Evolutionary conservation across 1,140 invertebrate species (phyloP).

Genomic region (Nixonia krombeini): DNA sequence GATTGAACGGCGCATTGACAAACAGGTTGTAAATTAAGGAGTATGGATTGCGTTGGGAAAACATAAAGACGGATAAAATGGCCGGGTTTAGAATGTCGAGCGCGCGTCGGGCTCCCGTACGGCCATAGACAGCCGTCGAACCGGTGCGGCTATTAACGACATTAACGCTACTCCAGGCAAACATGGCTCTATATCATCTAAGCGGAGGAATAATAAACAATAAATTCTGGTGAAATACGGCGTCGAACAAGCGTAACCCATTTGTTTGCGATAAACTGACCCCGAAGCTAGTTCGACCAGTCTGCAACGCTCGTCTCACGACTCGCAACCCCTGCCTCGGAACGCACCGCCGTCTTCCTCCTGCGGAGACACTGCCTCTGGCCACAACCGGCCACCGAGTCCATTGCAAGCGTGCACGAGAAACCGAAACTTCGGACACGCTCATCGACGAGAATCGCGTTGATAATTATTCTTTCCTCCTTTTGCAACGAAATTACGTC

Average conservation of each 20-base stretch:
- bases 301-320: conserved; percentile 57
- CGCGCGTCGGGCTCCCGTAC: conserved; percentile 41
- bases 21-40: too few relatives aligned
- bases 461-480: too few relatives aligned
- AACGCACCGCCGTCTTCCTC: conserved; percentile 10
- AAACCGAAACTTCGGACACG: conserved; percentile 45
- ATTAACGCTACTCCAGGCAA: conserved; percentile 69
- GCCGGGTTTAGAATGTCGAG: too few relatives aligned
- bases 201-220: conserved; percentile 69
- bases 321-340: conserved; percentile 39
- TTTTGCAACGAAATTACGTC: too few relatives aligned
- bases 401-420: conserved; percentile 40
- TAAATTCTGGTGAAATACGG: conserved; percentile 70
- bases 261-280: conserved; percentile 72
- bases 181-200: conserved; percentile 69
- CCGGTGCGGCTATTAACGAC: conserved; percentile 69
- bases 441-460: conserved; percentile 36
- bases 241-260: conserved; percentile 69
- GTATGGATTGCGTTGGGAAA: too few relatives aligned
- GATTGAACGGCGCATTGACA: too few relatives aligned
- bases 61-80: too few relatives aligned
- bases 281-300: conserved; percentile 67
- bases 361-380: conserved; percentile 35
- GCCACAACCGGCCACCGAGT: conserved; percentile 44
- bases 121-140: conserved; percentile 48